These are phyloP conservation scores for Champsocephalus gunnari DNA, from an alignment of 2,797 vertebrate species.

Conservation along the genomic window DNA sequence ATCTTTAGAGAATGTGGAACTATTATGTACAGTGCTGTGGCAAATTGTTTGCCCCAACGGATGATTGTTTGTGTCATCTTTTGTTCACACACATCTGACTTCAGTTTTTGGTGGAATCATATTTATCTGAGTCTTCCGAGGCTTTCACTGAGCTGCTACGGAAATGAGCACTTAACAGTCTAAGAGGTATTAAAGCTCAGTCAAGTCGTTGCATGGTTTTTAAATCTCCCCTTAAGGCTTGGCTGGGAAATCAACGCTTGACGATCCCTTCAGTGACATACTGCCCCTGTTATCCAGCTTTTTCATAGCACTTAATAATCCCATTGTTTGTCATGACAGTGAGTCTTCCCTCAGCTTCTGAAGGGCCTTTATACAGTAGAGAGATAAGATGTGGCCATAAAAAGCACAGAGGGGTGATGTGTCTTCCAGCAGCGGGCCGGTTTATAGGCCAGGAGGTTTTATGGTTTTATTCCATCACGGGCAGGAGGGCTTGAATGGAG, in stretches of 20 bases:
- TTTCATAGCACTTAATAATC: conserved; percentile 49
- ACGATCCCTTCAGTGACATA: conserved; percentile 36
- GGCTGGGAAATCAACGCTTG: conserved; percentile 43
- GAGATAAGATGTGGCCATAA: conserved; percentile 28
- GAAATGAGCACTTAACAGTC: conserved; percentile 11
- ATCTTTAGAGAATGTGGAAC: too few species aligned
- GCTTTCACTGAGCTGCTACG: conserved; percentile 9
- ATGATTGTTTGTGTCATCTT: background rate
- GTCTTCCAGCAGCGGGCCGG: conserved; percentile 27
- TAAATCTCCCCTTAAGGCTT: conserved; percentile 28
- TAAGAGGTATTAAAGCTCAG: conserved; percentile 31
- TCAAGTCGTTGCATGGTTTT: conserved; percentile 37
- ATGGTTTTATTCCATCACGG: conserved; percentile 19
- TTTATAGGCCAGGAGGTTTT: conserved; percentile 46
- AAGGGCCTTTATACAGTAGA: conserved; percentile 14
- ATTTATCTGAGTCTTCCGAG: background rate
- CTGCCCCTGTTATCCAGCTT: conserved; percentile 58
- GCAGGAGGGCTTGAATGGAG: conserved; percentile 7
- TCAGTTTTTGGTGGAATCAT: background rate
- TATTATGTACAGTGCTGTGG: background rate
- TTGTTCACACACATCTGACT: too few species aligned
- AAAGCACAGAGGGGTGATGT: conserved; percentile 34
- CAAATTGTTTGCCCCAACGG: too few species aligned
- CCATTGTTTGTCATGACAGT: conserved; percentile 48
- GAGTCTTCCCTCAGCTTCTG: conserved; percentile 37